A percentile compares a stretch with the other conserved stretches of the same genome.
Conservation (phyloP, 2,113 vertebrate genomes). For the Haplotaxodon microlepis region DNA sequence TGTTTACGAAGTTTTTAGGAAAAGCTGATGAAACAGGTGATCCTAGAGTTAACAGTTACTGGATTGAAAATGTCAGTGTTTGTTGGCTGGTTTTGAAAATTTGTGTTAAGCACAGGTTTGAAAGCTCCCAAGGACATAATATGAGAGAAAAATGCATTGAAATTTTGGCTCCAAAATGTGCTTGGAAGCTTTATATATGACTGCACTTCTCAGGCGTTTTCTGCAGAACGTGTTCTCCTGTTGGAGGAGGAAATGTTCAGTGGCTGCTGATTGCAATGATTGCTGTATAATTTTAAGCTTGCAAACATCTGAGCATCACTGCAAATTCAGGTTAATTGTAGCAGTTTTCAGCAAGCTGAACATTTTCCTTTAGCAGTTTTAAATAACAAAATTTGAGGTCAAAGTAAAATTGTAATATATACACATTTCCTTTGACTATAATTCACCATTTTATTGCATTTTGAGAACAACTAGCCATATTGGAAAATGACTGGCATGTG, state of each 20-base stretch:
- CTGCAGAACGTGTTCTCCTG: neutral
- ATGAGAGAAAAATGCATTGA: neutral
- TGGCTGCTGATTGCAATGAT: slow-evolving; percentile 1
- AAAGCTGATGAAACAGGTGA: neutral
- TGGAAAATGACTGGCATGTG: neutral
- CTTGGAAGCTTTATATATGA: neutral
- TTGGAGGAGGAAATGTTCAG: neutral
- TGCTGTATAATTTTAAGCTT: neutral
- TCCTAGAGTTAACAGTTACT: neutral
- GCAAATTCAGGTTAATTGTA: neutral
- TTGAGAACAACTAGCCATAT: neutral
- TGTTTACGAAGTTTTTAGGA: neutral
- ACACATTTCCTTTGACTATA: neutral
- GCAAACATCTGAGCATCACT: neutral
- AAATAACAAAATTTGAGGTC: neutral
- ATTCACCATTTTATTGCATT: accelerated
- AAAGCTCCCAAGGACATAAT: neutral
- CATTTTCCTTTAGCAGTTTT: neutral
- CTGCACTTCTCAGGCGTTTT: neutral
- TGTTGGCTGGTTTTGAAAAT: neutral
- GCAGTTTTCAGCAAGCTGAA: neutral
- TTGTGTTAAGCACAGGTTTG: neutral
- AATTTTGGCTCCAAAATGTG: neutral
- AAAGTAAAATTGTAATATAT: neutral
- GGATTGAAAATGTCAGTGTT: neutral